Evolutionary conservation across 2,797 vertebrate species (phyloP).

Genomic region (Chanos chanos): DNA sequence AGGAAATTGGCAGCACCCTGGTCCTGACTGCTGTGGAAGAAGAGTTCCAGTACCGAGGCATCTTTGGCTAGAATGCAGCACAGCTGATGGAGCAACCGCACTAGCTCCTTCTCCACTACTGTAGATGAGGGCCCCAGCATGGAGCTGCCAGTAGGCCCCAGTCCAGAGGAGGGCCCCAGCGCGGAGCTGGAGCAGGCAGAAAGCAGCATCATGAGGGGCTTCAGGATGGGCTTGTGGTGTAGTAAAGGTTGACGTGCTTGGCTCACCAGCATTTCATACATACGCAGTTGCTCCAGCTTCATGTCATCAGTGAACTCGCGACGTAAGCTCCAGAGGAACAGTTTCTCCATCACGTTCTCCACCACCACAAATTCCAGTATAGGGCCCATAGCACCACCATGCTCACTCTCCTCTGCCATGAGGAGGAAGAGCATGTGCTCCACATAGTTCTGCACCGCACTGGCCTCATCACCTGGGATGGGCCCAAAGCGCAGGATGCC

Average conservation of each 20-base stretch:
- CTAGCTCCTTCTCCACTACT: slow-evolving; percentile 83
- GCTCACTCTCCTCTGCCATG: slow-evolving; percentile 84
- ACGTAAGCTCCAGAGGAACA: slow-evolving; percentile 93
- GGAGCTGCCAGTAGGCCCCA: slow-evolving; percentile 76
- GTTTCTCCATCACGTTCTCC: slow-evolving; percentile 94
- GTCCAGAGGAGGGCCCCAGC: slow-evolving; percentile 61
- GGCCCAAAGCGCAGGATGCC: slow-evolving; percentile 44
- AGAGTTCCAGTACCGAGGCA: slow-evolving; percentile 88
- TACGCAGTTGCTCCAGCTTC: slow-evolving; percentile 90
- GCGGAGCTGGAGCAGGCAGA: slow-evolving; percentile 70
- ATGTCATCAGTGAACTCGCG: slow-evolving; percentile 91
- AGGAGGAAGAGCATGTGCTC: slow-evolving; percentile 95
- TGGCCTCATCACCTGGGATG: slow-evolving; percentile 86
- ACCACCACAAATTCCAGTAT: slow-evolving; percentile 94
- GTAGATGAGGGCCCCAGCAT: slow-evolving; percentile 69
- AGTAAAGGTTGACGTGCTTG: slow-evolving; percentile 89
- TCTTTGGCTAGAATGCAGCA: slow-evolving; percentile 89
- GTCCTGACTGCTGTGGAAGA: slow-evolving; percentile 93
- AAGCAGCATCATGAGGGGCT: slow-evolving; percentile 92
- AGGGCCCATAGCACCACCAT: slow-evolving; percentile 86
- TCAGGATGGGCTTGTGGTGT: slow-evolving; percentile 90
- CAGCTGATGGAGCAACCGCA: slow-evolving; percentile 84
- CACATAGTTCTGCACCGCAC: slow-evolving; percentile 94
- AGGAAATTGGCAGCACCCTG: slow-evolving; percentile 95
- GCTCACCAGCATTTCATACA: slow-evolving; percentile 89